These are phyloP conservation scores for Parnassius apollo DNA, from an alignment of 2,888 invertebrate species.

Conservation along the genomic window DNA sequence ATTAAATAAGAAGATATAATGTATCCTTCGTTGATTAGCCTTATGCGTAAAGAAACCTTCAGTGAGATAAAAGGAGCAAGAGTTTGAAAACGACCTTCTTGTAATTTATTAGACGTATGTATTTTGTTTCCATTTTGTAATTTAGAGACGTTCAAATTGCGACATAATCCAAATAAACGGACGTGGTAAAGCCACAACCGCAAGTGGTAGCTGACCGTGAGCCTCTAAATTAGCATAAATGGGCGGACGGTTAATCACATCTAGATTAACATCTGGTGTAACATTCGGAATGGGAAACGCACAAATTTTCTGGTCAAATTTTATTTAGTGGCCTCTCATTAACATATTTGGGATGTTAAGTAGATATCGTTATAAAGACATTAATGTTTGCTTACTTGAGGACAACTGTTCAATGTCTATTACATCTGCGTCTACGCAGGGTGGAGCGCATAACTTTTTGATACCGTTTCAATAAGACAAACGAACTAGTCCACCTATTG, in stretches of 20 bases:
- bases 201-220: constrained; percentile 6
- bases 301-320: background rate
- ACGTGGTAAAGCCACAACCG: constrained; percentile 7
- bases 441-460: no score
- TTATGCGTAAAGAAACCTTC: background rate
- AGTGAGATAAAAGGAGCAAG: background rate
- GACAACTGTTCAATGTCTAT: no score
- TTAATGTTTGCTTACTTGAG: no score
- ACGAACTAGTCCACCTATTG: no score
- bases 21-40: no score
- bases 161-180: constrained; percentile 8
- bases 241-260: background rate
- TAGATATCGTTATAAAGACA: no score
- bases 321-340: background rate
- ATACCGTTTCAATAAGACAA: no score
- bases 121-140: constrained; percentile 11
- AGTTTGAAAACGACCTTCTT: constrained; percentile 9
- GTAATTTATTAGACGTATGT: constrained; percentile 13
- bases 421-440: no score
- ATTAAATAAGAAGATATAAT: no score
- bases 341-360: no score
- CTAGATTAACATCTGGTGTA: constrained; percentile 1
- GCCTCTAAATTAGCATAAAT: constrained; percentile 9
- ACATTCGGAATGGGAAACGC: background rate
- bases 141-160: constrained; percentile 8